Evolutionary conservation across 2,797 vertebrate species (phyloP).

Genomic region (Melanotaenia boesemani): DNA sequence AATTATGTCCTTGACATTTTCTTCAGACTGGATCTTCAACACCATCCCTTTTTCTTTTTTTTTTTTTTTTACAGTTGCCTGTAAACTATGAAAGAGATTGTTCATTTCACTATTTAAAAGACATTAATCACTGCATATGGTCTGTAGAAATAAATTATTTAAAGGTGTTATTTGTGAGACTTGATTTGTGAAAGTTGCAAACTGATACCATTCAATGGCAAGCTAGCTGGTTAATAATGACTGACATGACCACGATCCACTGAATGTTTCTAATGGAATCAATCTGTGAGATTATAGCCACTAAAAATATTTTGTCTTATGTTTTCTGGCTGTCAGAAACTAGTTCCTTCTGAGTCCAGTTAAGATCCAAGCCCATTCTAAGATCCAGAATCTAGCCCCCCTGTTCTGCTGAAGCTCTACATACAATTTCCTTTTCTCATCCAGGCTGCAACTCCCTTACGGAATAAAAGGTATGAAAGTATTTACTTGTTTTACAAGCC

Average conservation of each 20-base stretch:
- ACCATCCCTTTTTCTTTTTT: neutral
- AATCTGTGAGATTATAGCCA: conserved; percentile 1
- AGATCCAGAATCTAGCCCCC: neutral
- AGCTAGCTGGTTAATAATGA: neutral
- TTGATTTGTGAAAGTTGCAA: neutral
- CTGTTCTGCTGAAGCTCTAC: conserved; percentile 9
- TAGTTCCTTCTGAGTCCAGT: conserved; percentile 14
- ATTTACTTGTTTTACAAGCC: conserved; percentile 38
- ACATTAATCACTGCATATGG: conserved; percentile 67
- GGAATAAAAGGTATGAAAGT: conserved; percentile 8
- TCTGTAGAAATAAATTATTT: conserved; percentile 79
- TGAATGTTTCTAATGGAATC: conserved; percentile 2
- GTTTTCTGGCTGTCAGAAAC: conserved; percentile 4
- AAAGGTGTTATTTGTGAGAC: conserved; percentile 55
- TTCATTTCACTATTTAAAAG: conserved; percentile 72
- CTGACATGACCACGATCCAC: neutral
- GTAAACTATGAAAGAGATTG: conserved; percentile 48
- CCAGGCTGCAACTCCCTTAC: conserved; percentile 17
- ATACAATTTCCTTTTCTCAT: conserved; percentile 31
- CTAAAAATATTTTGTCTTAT: conserved; percentile 1
- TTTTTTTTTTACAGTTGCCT: conserved; percentile 33
- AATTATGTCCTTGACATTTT: conserved; percentile 12
- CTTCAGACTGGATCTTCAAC: conserved; percentile 9
- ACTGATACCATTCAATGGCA: neutral
- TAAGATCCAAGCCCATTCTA: conserved; percentile 4